These are phyloP conservation scores for Dromococcyx pavoninus DNA, from an alignment of 2,797 vertebrate species.

Conservation along the genomic window DNA sequence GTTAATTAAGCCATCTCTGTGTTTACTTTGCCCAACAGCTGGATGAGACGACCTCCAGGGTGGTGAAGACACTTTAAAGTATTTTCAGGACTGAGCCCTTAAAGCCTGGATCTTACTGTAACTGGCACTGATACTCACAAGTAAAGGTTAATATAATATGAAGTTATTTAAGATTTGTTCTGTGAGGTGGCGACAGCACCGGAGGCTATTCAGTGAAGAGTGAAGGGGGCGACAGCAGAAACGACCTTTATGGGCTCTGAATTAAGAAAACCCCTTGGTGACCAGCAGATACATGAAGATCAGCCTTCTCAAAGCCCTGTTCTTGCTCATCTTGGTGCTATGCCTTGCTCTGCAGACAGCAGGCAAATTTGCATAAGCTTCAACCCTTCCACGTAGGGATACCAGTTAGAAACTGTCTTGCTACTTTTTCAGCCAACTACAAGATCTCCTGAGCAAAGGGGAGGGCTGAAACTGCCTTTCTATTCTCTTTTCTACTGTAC, in stretches of 20 bases:
- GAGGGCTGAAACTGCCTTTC: not conserved
- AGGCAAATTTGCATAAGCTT: not conserved
- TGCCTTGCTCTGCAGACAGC: not conserved
- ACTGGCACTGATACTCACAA: not conserved
- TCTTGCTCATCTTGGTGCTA: not conserved
- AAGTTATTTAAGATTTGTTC: not conserved
- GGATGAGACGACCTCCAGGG: not conserved
- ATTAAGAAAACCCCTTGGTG: not conserved
- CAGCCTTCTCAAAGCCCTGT: not conserved
- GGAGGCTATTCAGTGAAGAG: not conserved
- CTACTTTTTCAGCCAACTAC: not conserved
- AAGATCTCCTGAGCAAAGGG: not conserved
- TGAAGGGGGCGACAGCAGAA: not conserved
- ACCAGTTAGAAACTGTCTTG: not conserved
- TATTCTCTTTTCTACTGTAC: not conserved
- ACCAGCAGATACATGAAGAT: not conserved
- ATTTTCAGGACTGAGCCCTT: not conserved
- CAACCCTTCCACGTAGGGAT: not conserved
- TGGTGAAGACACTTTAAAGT: not conserved
- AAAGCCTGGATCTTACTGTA: not conserved
- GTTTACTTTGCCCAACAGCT: not conserved
- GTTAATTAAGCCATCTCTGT: not conserved
- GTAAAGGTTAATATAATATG: not conserved
- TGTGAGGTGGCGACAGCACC: not conserved
- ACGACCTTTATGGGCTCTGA: rapidly evolving